Evolutionary conservation across 1,140 invertebrate genomes (phyloP), one percentile per base, ranked within the genome.

Genomic region (Mesaphorura yosii): DNA sequence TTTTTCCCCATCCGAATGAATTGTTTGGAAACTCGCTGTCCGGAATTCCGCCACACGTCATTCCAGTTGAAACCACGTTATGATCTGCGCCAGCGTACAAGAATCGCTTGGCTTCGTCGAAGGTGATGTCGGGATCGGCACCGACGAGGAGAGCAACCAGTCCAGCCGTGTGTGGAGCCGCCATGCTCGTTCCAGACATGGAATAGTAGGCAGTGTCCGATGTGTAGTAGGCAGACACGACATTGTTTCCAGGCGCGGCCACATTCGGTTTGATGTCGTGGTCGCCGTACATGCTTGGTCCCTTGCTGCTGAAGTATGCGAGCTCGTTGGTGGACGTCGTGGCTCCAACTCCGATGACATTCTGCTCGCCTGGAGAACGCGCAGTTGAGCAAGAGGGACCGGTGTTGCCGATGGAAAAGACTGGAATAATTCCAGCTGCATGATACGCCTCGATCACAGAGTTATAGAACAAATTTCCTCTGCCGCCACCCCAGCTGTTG

Each of bases 351-450:
- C 28, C 45, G 28, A 54, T 38, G 5, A 54, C 31, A 3, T 6
- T 3, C 2, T 34, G 14, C 17, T 47, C 42, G 17, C 39, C 51
- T n/a, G 51, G 51, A 12, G 12, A 27, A 4, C 20, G 22, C 15
- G 29, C 51, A 29, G 39, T 47, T 22, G 25, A 41, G 22, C 51
- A 53, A 19, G 3, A 5, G 2, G 51, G 51, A 6, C 51, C 42
- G n/a, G 17, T 53, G 44, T 54, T 48, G 2, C 52, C 52, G 15
- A 10, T 40, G 22, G 44, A n/a, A 27, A 54, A 54, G 31, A 54
- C 31, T 5, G 29, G 27, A 5, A 48, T 37, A 25, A 54, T 54
- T 2, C 46, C 52, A 6, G 25, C 27, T 5, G 52, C 45, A 12
- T 19, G 2, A 44, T 46, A 54, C 5, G 46, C 52, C 3, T 19